Conservation (phyloP, 2,797 vertebrate genomes). For the Gambusia yucatana region DNA sequence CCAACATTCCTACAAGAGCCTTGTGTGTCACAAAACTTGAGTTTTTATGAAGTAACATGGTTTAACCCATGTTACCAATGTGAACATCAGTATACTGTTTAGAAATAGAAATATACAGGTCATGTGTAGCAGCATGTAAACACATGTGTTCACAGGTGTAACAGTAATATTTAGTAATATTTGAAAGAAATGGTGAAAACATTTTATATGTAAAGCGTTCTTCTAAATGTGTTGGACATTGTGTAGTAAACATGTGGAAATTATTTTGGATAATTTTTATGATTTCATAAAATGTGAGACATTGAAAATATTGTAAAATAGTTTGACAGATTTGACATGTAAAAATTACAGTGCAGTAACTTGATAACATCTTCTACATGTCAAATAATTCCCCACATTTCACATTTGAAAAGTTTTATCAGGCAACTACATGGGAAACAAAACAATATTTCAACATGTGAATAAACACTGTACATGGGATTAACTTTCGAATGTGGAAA, state of each 20-base stretch:
- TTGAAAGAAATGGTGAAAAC: neutral
- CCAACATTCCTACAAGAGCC: neutral
- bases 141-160: neutral
- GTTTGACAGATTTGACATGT: neutral
- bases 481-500: neutral
- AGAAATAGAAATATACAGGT: neutral
- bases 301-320: too few relatives aligned
- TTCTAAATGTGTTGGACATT: neutral
- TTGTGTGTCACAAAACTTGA: neutral
- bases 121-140: neutral
- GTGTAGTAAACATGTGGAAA: neutral
- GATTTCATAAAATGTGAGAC: neutral
- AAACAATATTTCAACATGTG: neutral
- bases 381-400: neutral
- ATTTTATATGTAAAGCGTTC: neutral
- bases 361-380: neutral
- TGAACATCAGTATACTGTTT: neutral
- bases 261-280: neutral
- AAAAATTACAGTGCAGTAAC: neutral
- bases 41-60: too few relatives aligned
- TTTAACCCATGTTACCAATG: neutral
- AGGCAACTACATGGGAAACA: neutral
- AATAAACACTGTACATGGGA: neutral
- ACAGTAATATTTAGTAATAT: neutral
- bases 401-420: neutral